These are phyloP conservation scores for Matsumyia berberina DNA, from an alignment of 2,888 invertebrate species.

Conservation along the genomic window DNA sequence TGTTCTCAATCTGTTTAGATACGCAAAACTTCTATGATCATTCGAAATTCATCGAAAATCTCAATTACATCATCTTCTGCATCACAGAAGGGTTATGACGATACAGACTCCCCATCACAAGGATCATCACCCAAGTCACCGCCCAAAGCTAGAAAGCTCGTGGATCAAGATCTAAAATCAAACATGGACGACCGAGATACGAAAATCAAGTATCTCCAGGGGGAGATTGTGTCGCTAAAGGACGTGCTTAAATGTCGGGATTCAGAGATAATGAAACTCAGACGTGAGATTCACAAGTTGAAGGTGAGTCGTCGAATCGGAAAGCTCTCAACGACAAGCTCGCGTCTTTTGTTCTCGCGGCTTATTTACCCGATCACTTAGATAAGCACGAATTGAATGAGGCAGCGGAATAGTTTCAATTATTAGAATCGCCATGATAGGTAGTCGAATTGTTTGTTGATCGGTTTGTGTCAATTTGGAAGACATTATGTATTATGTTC, in stretches of 20 bases:
- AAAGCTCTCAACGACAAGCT: slow-evolving; percentile 6
- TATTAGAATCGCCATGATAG: slow-evolving; percentile 27
- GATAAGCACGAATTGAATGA: slow-evolving; percentile 36
- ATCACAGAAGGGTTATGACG: slow-evolving; percentile 55
- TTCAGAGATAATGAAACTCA: slow-evolving; percentile 86
- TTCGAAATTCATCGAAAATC: slow-evolving; percentile 70
- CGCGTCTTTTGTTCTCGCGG: not conserved
- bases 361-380: slow-evolving; percentile 58
- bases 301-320: slow-evolving; percentile 85
- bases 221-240: slow-evolving; percentile 86
- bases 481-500: not conserved
- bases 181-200: slow-evolving; percentile 79
- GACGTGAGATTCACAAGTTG: slow-evolving; percentile 89
- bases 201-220: slow-evolving; percentile 85
- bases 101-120: slow-evolving; percentile 44
- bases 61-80: slow-evolving; percentile 53
- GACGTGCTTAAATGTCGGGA: slow-evolving; percentile 86
- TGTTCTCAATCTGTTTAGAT: slow-evolving; percentile 72
- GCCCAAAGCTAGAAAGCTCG: slow-evolving; percentile 23
- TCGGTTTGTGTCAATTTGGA: slow-evolving; percentile 14
- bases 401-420: slow-evolving; percentile 27
- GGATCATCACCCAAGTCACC: slow-evolving; percentile 54
- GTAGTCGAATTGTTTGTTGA: slow-evolving; percentile 42
- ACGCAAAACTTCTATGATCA: slow-evolving; percentile 78
- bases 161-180: slow-evolving; percentile 29